Conservation (phyloP, 2,113 vertebrate species). For the Hydropotes inermis region DNA sequence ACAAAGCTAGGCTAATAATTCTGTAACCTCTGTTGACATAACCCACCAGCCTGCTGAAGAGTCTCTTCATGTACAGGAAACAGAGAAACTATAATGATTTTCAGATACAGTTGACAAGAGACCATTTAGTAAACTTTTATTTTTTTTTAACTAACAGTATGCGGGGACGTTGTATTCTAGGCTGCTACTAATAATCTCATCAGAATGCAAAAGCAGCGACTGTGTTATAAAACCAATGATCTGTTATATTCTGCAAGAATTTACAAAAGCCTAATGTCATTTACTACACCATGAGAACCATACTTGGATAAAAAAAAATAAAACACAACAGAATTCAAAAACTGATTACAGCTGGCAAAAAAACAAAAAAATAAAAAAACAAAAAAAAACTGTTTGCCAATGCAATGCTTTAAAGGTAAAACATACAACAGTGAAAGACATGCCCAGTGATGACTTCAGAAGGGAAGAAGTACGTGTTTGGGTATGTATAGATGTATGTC, state of each 20-base stretch:
- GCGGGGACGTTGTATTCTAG: constrained; percentile 87
- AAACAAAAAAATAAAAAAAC: neutral
- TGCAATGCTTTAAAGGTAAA: constrained; percentile 64
- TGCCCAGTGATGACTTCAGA: neutral
- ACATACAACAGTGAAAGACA: constrained; percentile 23
- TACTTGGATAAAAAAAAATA: constrained; percentile 85
- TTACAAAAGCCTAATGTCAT: constrained; percentile 94
- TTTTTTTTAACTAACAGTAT: constrained; percentile 91
- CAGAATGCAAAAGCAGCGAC: constrained; percentile 93
- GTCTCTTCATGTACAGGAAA: constrained; percentile 78
- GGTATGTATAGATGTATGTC: neutral
- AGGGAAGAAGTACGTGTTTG: neutral
- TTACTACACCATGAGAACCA: constrained; percentile 90
- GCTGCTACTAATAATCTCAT: constrained; percentile 93
- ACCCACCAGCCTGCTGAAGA: constrained; percentile 80
- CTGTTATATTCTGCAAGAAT: constrained; percentile 94
- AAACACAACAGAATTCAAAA: constrained; percentile 79
- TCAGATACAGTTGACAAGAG: constrained; percentile 91
- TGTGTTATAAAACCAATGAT: constrained; percentile 95
- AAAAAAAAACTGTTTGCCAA: constrained; percentile 62
- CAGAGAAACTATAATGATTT: constrained; percentile 86
- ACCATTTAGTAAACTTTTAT: constrained; percentile 91
- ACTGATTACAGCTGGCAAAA: constrained; percentile 80
- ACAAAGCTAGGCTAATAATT: constrained; percentile 72
- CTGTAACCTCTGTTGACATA: constrained; percentile 79